phyloP scores from a whole-genome alignment of 2,888 invertebrate genomes.

The Drosophila anomalata region DNA sequence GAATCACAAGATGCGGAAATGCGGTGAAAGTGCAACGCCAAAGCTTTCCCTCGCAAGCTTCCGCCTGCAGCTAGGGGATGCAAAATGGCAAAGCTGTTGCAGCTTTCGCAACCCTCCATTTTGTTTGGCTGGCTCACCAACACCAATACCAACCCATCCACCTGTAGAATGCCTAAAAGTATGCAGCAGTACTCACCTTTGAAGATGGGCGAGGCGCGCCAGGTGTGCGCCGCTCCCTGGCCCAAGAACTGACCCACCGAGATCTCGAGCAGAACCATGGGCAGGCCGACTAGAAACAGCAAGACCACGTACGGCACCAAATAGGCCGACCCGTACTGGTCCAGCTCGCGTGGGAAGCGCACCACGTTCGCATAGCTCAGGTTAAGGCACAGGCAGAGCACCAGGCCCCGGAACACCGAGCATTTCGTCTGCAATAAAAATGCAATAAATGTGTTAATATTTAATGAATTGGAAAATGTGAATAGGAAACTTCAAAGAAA shows the following conservation, averaged over 20 bases:
- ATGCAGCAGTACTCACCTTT: slow-evolving; percentile 79
- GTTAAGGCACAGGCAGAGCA: slow-evolving; percentile 84
- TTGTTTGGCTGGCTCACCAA: slow-evolving; percentile 5
- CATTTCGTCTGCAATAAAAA: slow-evolving; percentile 82
- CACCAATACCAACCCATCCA: slow-evolving; percentile 1
- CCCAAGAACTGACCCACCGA: slow-evolving; percentile 84
- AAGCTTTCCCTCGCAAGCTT: slow-evolving; percentile 29
- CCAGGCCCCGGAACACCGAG: slow-evolving; percentile 83
- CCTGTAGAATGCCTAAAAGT: slow-evolving; percentile 38
- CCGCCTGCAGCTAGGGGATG: slow-evolving; percentile 43
- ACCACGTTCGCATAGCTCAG: slow-evolving; percentile 84
- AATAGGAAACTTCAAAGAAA: neutral
- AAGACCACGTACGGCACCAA: slow-evolving; percentile 83
- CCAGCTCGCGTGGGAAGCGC: slow-evolving; percentile 84
- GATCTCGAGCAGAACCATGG: slow-evolving; percentile 83
- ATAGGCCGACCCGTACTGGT: slow-evolving; percentile 83
- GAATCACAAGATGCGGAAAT: slow-evolving; percentile 55
- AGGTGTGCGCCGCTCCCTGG: slow-evolving; percentile 84
- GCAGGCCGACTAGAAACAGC: slow-evolving; percentile 84
- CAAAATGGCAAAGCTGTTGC: slow-evolving; percentile 39
- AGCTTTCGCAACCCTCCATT: slow-evolving; percentile 44
- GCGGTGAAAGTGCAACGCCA: slow-evolving; percentile 41
- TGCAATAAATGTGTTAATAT: slow-evolving; percentile 20
- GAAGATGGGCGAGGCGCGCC: slow-evolving; percentile 84
- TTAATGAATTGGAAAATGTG: neutral